Conservation (phyloP, 2,888 invertebrate genomes). For the Scaptomyza reducta region DNA sequence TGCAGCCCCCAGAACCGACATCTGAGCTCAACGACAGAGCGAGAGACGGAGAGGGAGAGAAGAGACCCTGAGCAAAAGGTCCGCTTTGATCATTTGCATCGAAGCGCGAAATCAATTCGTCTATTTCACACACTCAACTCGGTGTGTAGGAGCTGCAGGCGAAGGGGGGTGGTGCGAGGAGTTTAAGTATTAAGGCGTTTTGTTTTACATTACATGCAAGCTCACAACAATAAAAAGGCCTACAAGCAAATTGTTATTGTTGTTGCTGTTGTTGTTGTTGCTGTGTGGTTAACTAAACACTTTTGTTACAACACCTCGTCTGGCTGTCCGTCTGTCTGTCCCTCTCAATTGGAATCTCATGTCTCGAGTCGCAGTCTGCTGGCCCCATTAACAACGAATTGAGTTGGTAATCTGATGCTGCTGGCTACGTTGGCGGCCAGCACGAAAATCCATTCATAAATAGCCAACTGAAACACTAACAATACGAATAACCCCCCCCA, state of each 20-base stretch:
- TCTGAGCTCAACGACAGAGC: conserved; percentile 35
- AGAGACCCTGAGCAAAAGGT: conserved; percentile 32
- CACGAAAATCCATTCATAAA: conserved; percentile 57
- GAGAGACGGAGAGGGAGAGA: conserved; percentile 13
- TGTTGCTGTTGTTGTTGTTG: conserved; percentile 2
- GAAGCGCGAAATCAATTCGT: conserved; percentile 77
- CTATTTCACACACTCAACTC: conserved; percentile 61
- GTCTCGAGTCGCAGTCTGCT: conserved; percentile 41
- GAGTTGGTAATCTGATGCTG: conserved; percentile 69
- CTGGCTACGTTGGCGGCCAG: conserved; percentile 49
- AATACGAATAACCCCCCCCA: conserved; percentile 18
- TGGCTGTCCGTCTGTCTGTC: conserved; percentile 14
- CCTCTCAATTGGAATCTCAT: conserved; percentile 29
- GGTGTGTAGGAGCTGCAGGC: neutral
- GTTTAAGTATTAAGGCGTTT: conserved; percentile 56
- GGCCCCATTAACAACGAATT: conserved; percentile 60
- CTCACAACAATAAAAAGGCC: conserved; percentile 28
- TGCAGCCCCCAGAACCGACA: conserved; percentile 36
- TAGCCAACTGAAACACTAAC: conserved; percentile 27
- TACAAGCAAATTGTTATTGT: conserved; percentile 40
- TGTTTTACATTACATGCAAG: conserved; percentile 66
- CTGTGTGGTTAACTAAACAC: conserved; percentile 62
- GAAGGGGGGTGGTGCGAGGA: neutral
- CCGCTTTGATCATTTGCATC: conserved; percentile 77
- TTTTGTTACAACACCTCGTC: conserved; percentile 51